These are phyloP conservation scores for Corythornis cristatus DNA, from an alignment of 2,113 vertebrate genomes.

Conservation along the genomic window DNA sequence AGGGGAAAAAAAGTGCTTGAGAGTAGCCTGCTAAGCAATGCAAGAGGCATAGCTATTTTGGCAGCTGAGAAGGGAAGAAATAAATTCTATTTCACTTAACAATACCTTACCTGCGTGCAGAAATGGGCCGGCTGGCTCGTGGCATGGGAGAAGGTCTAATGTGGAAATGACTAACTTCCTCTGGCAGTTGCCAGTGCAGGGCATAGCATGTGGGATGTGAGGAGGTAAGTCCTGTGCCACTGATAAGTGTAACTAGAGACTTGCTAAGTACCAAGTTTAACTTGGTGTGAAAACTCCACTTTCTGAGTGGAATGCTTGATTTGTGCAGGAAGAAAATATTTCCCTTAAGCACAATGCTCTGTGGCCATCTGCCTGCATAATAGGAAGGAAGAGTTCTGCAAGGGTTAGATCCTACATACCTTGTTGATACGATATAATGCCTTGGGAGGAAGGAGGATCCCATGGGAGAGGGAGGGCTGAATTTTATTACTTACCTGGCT, in stretches of 20 bases:
- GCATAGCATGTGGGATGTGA: neutral
- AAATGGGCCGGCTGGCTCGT: constrained; percentile 7
- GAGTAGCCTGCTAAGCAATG: neutral
- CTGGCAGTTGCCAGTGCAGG: neutral
- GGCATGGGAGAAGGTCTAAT: neutral
- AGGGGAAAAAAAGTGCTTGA: neutral
- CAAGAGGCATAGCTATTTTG: constrained; percentile 2
- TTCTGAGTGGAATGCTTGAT: neutral
- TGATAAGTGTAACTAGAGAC: neutral
- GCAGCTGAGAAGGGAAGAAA: constrained; percentile 27
- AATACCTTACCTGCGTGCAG: constrained; percentile 37
- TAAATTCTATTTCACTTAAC: constrained; percentile 43
- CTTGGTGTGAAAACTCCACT: neutral
- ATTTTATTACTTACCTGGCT: neutral
- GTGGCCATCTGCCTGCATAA: neutral
- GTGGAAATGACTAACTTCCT: constrained; percentile 58
- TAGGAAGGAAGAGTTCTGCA: neutral
- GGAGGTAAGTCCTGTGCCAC: neutral
- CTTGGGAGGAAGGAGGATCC: neutral
- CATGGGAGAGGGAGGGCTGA: neutral
- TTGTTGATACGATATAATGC: neutral
- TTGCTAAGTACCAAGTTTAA: neutral
- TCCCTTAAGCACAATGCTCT: neutral
- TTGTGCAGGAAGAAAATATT: neutral
- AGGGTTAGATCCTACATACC: neutral